Evolutionary conservation across 2,797 vertebrate genomes (phyloP), one percentile per base, ranked within the genome.

Genomic region (Anguilla pacifica): DNA sequence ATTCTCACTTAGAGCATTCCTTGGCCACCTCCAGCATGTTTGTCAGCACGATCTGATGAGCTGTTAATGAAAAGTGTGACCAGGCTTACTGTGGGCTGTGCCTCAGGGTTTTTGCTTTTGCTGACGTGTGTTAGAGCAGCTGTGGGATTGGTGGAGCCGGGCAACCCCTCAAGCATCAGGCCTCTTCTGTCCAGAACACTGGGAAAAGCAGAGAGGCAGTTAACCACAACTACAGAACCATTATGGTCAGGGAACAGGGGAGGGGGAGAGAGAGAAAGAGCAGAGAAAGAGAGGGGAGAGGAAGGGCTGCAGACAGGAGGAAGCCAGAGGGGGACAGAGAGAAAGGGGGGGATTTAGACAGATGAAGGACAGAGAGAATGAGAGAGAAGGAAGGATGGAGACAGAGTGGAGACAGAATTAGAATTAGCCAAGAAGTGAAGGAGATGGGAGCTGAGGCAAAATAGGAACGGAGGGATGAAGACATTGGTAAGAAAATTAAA

Each of bases 101-200:
- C 89, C 72, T 89, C 89, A 83, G 93, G 88, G 92, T 90, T 93
- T 89, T 74, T 90, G 89, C 86, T 93, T 91, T 91, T 91, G 86
- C 84, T 89, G 79, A 91, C 51, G 72, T 85, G 88, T 77, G 91
- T 89, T 19, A 11, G 15, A 88, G 88, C 35, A 3, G 87, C 79
- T 43, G 67, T 31, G 46, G 93, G 84, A 31, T 90, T 61, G n/a
- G 90, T 84, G 49, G 93, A 84, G 90, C 55, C 53, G 11, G 90
- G 5, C 0, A 83, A 85, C 70, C 95, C 93, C 49, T 96, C 96
- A 64, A 88, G 90, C 94, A 94, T 94, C 88, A 96, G 25, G 70
- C 96, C 96, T 93, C 96, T 94, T 92, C 96, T 95, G 95, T 97
- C 96, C 94, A 97, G 90, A 86, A 97, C 96, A 88, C 96, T 97